Percentiles rank a stretch among this genome's conserved stretches.
phyloP scores from a whole-genome alignment of 2,888 invertebrate species.

The Tenthredo notha region DNA sequence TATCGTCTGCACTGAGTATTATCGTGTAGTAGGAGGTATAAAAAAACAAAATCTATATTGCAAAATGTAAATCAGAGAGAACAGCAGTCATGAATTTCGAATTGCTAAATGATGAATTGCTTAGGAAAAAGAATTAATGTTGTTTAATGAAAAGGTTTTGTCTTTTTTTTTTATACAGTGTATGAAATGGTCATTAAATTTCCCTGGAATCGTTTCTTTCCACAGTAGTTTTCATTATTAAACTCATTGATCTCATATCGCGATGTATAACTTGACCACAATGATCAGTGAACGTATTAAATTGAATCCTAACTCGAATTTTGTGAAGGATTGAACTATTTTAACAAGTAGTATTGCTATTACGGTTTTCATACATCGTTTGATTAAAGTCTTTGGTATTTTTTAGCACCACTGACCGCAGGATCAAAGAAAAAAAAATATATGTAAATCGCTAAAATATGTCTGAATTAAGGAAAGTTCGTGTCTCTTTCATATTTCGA shows the following conservation, averaged over 20 bases:
- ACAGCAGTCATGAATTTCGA: background rate
- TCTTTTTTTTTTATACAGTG: no score
- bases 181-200: no score
- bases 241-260: background rate
- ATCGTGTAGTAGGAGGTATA: background rate
- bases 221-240: background rate
- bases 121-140: no score
- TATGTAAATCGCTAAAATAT: background rate
- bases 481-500: slow-evolving; percentile 1
- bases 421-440: background rate
- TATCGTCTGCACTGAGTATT: background rate
- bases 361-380: background rate
- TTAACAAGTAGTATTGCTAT: no score
- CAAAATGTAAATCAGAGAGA: background rate
- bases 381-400: background rate
- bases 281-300: no score
- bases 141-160: no score
- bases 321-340: no score
- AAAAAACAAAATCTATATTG: background rate
- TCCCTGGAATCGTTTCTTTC: background rate
- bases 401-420: background rate
- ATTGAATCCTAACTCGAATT: no score
- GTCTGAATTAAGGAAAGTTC: background rate
- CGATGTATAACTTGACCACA: background rate
- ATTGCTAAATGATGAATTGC: no score